Evolutionary conservation across 2,113 vertebrate species (phyloP), one percentile per base, ranked within the genome.

Genomic region (Arvicanthis niloticus): DNA sequence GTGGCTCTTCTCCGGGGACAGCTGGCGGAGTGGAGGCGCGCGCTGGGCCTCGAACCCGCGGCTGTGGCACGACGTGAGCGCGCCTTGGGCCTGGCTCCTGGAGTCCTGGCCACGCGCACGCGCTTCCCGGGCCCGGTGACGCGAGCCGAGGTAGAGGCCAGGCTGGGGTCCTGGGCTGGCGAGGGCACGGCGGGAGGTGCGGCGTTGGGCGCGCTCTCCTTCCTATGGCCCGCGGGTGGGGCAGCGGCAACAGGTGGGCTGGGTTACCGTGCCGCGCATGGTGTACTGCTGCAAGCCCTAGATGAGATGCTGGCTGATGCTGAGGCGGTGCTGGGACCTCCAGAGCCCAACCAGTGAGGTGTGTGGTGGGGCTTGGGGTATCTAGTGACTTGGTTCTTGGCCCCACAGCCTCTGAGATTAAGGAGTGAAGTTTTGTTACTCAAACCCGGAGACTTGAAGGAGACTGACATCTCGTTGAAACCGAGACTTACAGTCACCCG

Each of bases 1-100:
- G 96, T 98, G 75, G 97, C 98, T 0, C 97, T 98, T 17, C 96
- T 98, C 51, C 97, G 98, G 10, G 97, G 98, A 11, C 97, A 98
- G 73, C 97, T 98, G 22, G 96, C 98, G 0, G 97, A 98, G 53
- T 98, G 98, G 96, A 97, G 98, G 17, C 97, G 98, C 31, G 97
- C 97, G 0, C 91, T 98, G 21, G 98, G 98, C 16, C 97, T 98
- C 0, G 98, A 98, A 48, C 97, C 98, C 0, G 75, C 91, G 2
- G 97, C 97, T 0, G 81, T 98, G 60, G 94, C 97, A 0, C 94
- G 97, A 3, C 96, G 98, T 0, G 98, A 98, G 31, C 96, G 97
- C 3, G 95, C 91, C 2, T 95, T 98, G 6, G 97, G 98, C 10
- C 92, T 98, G 65, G 88, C 97, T 0, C 92, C 98, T 0, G 97